Evolutionary conservation across 2,797 vertebrate species (phyloP).

Genomic region (Molothrus aeneus): DNA sequence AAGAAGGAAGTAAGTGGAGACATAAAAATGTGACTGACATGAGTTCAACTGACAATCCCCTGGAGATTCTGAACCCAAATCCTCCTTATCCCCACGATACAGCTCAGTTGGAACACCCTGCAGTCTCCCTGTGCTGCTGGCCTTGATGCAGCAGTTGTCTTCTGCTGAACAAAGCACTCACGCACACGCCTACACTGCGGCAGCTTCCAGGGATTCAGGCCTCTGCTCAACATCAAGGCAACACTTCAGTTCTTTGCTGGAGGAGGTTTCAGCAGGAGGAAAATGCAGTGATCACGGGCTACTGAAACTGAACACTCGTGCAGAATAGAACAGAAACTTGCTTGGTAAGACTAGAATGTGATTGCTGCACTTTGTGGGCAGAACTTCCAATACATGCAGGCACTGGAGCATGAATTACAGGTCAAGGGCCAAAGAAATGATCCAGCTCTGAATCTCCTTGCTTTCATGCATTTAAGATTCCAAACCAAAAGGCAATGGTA

Average conservation of each 20-base stretch:
- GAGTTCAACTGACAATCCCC: not conserved
- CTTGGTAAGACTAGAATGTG: not conserved
- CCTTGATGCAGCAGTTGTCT: not conserved
- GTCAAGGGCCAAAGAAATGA: not conserved
- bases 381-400: not conserved
- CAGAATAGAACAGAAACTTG: not conserved
- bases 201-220: not conserved
- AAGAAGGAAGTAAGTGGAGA: not conserved
- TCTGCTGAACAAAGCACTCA: not conserved
- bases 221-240: not conserved
- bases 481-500: not conserved
- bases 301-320: not conserved
- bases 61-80: not conserved
- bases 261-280: not conserved
- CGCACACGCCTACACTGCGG: accelerated
- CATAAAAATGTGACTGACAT: not conserved
- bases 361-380: not conserved
- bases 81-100: accelerated
- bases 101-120: not conserved
- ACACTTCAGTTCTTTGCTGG: not conserved
- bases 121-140: not conserved
- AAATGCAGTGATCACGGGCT: not conserved
- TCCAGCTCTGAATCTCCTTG: slow-evolving; percentile 18
- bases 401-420: not conserved
- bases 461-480: slow-evolving; percentile 7